Base-by-base conservation (phyloP, 2,888 invertebrate genomes). In the Vanessa cardui region DNA sequence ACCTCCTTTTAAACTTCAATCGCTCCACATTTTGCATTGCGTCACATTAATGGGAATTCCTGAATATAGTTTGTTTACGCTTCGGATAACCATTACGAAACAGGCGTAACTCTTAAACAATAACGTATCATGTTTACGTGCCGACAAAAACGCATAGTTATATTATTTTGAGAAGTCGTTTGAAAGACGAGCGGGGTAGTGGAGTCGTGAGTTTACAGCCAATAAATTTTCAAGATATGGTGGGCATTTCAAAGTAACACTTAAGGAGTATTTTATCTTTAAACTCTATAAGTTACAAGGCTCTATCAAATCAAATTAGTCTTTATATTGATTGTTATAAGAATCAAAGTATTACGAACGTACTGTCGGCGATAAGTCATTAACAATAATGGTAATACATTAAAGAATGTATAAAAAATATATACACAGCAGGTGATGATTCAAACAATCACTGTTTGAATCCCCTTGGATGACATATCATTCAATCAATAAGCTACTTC, bases 401-500 rank as follows among this genome's bases (percentile, higher is more conserved):
- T 62, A 49, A 66, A 66, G 52, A 52, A 54, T 39, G 12, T 56
- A 9, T 9, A 15, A 33, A 62, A 20, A 49, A 60, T 68, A 50
- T 69, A 65, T 58, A n/a, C n/a, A 56, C 64, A 58, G 70, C 68
- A 76, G 72, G 77, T 76, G 77, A 75, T 74, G 77, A 77, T 62
- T 81, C 78, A 76, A 73, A 75, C 78, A 83, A 82, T 85, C 82
- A 83, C 77, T 77, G 78, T 75, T 77, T 76, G 78, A 75, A 79
- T 80, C 81, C 83, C 86, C 87, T 85, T 82, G 81, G 74, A 75
- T 75, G 77, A 79, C 77, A 77, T 80, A 79, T 81, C 81, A 80
- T 80, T 84, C 85, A 83, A 88, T 86, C 88, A 90, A 90, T 88
- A 85, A 87, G 82, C 80, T 76, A 84, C 90, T 90, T 92, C 92